A percentile compares a stretch with the other conserved stretches of the same genome.
These are phyloP conservation scores for Sycophila texana DNA, from an alignment of 2,888 invertebrate genomes.

Conservation along the genomic window DNA sequence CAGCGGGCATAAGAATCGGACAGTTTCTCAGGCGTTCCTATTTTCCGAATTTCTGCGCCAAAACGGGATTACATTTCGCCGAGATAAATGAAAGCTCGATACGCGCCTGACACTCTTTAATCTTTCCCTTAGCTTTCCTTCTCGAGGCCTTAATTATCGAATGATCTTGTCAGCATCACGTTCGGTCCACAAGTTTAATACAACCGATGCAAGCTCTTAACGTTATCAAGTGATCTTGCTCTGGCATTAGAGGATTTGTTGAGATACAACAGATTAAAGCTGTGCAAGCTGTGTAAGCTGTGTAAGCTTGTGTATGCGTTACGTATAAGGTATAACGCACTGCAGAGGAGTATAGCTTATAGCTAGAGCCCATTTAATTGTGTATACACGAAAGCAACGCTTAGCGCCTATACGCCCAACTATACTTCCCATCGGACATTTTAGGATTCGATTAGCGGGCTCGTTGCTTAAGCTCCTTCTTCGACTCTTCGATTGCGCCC, in stretches of 20 bases:
- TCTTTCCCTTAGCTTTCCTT: background rate
- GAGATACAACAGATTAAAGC: slow-evolving; percentile 47
- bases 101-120: no score
- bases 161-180: slow-evolving; percentile 49
- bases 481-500: background rate
- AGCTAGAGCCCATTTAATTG: slow-evolving; percentile 42
- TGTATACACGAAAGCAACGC: slow-evolving; percentile 44
- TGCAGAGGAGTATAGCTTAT: slow-evolving; percentile 32
- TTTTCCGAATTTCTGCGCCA: no score
- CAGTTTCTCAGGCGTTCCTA: no score
- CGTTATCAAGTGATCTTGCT: slow-evolving; percentile 49
- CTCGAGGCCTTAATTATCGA: slow-evolving; percentile 29
- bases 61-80: no score
- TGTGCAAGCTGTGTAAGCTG: background rate
- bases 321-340: slow-evolving; percentile 39
- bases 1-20: no score
- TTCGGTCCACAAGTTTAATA: slow-evolving; percentile 50
- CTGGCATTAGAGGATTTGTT: slow-evolving; percentile 51
- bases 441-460: no score
- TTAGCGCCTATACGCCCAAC: no score
- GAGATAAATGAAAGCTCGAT: no score
- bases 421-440: background rate
- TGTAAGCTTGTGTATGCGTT: background rate
- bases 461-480: no score
- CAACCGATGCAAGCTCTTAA: slow-evolving; percentile 47